Percentiles rank a stretch among this genome's conserved stretches.
These are phyloP conservation scores for Mamestra configurata DNA, from an alignment of 1,140 invertebrate species.

Conservation along the genomic window DNA sequence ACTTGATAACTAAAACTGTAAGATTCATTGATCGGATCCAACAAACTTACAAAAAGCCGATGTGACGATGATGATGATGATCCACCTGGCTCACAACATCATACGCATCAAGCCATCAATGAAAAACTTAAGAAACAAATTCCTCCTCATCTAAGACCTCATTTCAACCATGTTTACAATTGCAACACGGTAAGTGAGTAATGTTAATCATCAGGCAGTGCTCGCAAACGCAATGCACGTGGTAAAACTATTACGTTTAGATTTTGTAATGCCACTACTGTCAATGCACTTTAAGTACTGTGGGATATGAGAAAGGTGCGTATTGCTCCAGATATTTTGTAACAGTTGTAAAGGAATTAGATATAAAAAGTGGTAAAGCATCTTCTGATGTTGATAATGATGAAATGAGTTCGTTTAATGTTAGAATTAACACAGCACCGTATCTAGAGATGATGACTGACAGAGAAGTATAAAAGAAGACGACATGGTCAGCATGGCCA, in stretches of 20 bases:
- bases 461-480: too few relatives aligned
- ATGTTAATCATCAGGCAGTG: slow-evolving; percentile 22
- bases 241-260: slow-evolving; percentile 11
- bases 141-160: background rate
- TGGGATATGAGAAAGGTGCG: background rate
- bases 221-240: slow-evolving; percentile 12
- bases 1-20: background rate
- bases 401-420: too few relatives aligned
- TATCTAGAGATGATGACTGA: too few relatives aligned
- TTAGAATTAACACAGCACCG: too few relatives aligned
- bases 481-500: too few relatives aligned
- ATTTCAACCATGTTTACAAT: slow-evolving; percentile 35
- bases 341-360: background rate
- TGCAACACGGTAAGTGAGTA: slow-evolving; percentile 10
- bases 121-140: background rate
- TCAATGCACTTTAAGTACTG: slow-evolving; percentile 12
- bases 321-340: background rate
- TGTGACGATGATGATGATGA: background rate
- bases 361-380: background rate
- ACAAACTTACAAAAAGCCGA: background rate
- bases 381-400: background rate
- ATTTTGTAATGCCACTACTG: slow-evolving; percentile 11
- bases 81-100: background rate
- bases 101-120: background rate
- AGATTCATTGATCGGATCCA: background rate